Evolutionary conservation across 2,113 vertebrate species (phyloP), one percentile per base, ranked within the genome.

Genomic region (Lophochroa leadbeateri): DNA sequence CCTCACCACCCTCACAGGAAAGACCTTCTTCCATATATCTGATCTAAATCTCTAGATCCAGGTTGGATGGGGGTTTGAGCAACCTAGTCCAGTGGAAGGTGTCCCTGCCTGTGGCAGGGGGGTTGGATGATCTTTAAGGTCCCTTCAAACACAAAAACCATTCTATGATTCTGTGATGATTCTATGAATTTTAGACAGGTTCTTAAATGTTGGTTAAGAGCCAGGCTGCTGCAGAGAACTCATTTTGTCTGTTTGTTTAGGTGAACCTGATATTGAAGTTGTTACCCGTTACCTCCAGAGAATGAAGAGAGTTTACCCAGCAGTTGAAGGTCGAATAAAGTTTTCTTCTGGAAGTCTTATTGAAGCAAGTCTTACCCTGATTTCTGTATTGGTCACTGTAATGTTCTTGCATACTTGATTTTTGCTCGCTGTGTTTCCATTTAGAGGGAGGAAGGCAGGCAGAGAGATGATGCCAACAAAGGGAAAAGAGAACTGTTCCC

Each of bases 321-420:
- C 97, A 24, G 94, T 99, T 21, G 99, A 99, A 97, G 99, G 99
- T 52, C 98, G 99, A 57, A 98, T 99, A 82, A 98, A 77, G 46
- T 96, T 99, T 97, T 97, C 96, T 81, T 96, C 96, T 53, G 97
- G 92, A 74, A 97, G 69, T 39, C 27, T 37, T 39, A 79, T 5
- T 27, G 72, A 82, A 95, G 84, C 90, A 90, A 97, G 90, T 41
- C 78, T 97, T 41, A 67, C 81, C 67, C 72, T 97, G 94, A 72
- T 97, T 68, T 92, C 82, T 41, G 27, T 92, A 13, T 16, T 96
- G 64, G 9, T 96, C 88, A 53, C 90, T 44, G 13, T 86, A 53
- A 69, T 31, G 0, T 24, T 97, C n/a, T 10, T 97, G 52, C 80
- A 94, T 11, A 88, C 72, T 43, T 97, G 94, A 97, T 19, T 70